Percentiles rank a stretch among this genome's conserved stretches.
Evolutionary conservation across 2,113 vertebrate genomes (phyloP).

Genomic region (Oryzias woworae): DNA sequence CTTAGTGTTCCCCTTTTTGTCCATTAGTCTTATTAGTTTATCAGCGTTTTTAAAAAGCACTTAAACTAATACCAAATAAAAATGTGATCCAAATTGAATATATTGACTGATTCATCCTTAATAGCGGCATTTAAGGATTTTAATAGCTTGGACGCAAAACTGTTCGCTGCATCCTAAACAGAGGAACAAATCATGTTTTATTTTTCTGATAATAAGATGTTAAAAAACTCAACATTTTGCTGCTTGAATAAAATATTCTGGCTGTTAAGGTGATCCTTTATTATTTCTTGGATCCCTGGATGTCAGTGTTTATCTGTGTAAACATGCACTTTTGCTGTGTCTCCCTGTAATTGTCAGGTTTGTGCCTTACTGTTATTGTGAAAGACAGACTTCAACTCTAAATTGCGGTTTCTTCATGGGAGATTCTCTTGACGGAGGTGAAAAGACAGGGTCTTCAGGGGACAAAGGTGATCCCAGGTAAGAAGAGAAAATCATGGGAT

Average conservation of each 20-base stretch:
- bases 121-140: neutral
- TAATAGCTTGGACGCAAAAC: neutral
- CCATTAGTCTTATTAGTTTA: conserved; percentile 1
- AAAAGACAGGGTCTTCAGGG: conserved; percentile 39
- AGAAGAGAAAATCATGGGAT: conserved; percentile 37
- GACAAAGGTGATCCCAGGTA: conserved; percentile 43
- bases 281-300: conserved; percentile 6
- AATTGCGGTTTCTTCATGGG: conserved; percentile 46
- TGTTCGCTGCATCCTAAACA: neutral
- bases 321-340: no score
- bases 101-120: neutral
- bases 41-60: neutral
- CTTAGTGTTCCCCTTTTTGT: neutral
- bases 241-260: no score
- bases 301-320: neutral
- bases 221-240: no score
- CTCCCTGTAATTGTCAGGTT: no score
- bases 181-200: neutral
- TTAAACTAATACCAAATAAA: neutral
- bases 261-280: no score
- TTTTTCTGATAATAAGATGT: neutral
- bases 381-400: conserved; percentile 41
- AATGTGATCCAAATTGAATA: neutral
- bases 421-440: conserved; percentile 43
- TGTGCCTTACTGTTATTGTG: neutral